These are phyloP conservation scores for Onychostoma macrolepis DNA, from an alignment of 2,113 vertebrate species.

Conservation along the genomic window DNA sequence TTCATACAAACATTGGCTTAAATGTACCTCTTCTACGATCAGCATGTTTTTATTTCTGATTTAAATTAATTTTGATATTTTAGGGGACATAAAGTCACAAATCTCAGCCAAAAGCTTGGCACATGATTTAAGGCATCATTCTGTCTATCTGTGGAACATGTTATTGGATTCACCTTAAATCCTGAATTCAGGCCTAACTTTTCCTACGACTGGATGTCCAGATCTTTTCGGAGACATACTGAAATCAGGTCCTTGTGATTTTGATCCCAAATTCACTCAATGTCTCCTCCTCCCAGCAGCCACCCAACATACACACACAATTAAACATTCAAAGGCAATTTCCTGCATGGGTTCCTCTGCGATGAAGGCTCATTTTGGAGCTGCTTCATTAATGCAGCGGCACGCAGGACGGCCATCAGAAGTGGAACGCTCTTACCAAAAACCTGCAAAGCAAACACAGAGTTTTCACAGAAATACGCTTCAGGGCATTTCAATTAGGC, in stretches of 20 bases:
- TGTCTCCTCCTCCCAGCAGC: conserved; percentile 11
- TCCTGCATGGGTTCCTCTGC: conserved; percentile 93
- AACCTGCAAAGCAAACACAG: conserved; percentile 80
- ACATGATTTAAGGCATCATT: background rate
- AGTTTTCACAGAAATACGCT: background rate
- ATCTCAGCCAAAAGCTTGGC: background rate
- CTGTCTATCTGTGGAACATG: background rate
- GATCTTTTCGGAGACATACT: conserved; percentile 4
- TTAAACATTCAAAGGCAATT: conserved; percentile 95
- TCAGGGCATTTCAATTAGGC: background rate
- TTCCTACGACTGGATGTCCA: background rate
- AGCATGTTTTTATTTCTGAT: background rate
- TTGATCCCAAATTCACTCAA: conserved; percentile 67
- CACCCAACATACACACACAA: conserved; percentile 61
- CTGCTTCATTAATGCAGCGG: conserved; percentile 90
- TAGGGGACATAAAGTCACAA: background rate
- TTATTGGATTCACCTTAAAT: background rate
- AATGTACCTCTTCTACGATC: background rate
- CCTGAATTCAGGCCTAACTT: background rate
- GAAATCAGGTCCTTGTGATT: conserved; percentile 73
- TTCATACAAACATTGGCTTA: background rate
- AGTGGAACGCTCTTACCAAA: conserved; percentile 84
- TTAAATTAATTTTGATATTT: background rate
- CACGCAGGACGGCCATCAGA: conserved; percentile 85
- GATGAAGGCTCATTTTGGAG: conserved; percentile 81